These are phyloP conservation scores for Micropoecilia bifurca DNA, from an alignment of 2,797 vertebrate genomes.

Conservation along the genomic window DNA sequence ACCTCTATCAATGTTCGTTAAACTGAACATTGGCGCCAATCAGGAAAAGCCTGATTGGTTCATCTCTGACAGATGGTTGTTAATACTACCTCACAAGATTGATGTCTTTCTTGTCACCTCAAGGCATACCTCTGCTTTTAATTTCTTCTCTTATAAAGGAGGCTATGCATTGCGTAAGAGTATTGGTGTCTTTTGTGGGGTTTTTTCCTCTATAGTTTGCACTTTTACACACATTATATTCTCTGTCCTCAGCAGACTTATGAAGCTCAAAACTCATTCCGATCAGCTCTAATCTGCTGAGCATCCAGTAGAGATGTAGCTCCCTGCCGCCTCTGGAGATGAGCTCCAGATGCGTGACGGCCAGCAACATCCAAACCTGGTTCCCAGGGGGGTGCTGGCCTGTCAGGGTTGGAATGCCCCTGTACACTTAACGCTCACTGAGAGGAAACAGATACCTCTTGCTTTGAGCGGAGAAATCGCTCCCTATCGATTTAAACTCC, in stretches of 20 bases:
- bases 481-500: conserved; percentile 69
- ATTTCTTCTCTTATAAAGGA: background rate
- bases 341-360: conserved; percentile 76
- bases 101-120: background rate
- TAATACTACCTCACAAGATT: background rate
- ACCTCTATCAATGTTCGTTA: background rate
- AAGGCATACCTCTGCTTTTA: background rate
- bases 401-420: conserved; percentile 79
- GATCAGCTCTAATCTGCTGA: conserved; percentile 7
- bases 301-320: conserved; percentile 62
- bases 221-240: background rate
- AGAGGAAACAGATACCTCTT: conserved; percentile 77
- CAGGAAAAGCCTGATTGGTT: background rate
- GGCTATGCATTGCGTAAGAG: background rate
- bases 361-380: conserved; percentile 55
- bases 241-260: background rate
- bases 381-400: conserved; percentile 67
- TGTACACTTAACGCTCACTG: conserved; percentile 77
- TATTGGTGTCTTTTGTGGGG: background rate
- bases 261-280: background rate
- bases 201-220: background rate
- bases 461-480: conserved; percentile 60
- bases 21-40: background rate
- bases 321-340: conserved; percentile 58
- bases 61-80: background rate